Percentiles rank a stretch among this genome's conserved stretches.
These are phyloP conservation scores for Cephus spinipes DNA, from an alignment of 2,888 invertebrate genomes.

Conservation along the genomic window DNA sequence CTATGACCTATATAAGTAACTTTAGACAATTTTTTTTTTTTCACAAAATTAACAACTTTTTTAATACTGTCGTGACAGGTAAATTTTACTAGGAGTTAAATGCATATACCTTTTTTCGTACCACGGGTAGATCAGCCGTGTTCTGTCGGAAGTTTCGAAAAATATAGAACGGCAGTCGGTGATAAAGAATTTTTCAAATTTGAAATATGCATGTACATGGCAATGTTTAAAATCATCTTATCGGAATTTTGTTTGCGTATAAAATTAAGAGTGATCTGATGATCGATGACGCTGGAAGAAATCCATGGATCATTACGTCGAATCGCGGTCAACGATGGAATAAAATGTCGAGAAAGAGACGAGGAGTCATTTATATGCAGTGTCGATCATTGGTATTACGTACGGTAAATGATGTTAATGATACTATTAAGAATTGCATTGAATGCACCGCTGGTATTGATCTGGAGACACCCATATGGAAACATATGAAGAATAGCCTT, in stretches of 20 bases:
- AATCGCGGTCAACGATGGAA: not conserved
- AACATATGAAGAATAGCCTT: constrained; percentile 48
- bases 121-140: not conserved
- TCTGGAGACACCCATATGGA: constrained; percentile 43
- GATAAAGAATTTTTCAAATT: not conserved
- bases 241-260: not conserved
- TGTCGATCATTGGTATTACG: constrained; percentile 47
- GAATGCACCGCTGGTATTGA: constrained; percentile 42
- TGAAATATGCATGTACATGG: not conserved
- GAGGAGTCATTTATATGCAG: constrained; percentile 42
- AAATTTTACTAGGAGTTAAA: not conserved
- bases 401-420: constrained; percentile 53
- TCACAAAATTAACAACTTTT: rapidly evolving
- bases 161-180: not conserved
- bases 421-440: constrained; percentile 54
- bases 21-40: not conserved
- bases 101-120: not conserved
- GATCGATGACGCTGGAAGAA: not conserved
- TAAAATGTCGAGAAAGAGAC: constrained; percentile 4
- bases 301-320: not conserved
- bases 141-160: not conserved
- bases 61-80: not conserved
- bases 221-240: not conserved
- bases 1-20: not conserved
- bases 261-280: not conserved